Evolutionary conservation across 2,888 invertebrate species (phyloP), one percentile per base, ranked within the genome.

Genomic region (Heliconius charithonia): DNA sequence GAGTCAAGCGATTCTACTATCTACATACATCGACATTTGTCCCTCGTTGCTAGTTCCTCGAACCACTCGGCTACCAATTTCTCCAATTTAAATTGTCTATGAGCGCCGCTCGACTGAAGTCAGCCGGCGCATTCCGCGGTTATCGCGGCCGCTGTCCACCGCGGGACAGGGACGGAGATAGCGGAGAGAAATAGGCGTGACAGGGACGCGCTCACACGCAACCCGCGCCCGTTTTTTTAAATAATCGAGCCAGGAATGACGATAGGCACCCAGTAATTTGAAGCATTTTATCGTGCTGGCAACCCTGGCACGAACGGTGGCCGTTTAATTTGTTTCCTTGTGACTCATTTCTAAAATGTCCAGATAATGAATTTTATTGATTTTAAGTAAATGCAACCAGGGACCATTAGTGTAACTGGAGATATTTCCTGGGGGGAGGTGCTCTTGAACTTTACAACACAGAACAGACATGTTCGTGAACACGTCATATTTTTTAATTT

Each of bases 81-180:
- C 93, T 93, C 91, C 90, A 92, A 93, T 94, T 94, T 93, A 93
- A 94, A 93, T 93, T 91, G 91, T 94, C 94, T 94, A 94, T 94
- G 94, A 93, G 89, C 88, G 88, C 92, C 92, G 91, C 88, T 87
- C 90, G 91, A 91, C 92, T 94, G 93, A 94, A 94, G 93, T 93
- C 90, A 91, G 93, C 93, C 94, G 95, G 91, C 93, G 86, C 94
- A 94, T 95, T 94, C 94, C 93, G 86, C 85, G 87, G 89, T 93
- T 94, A 94, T 94, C 94, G 90, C 93, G 91, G 88, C 88, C 87
- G 90, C 84, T 84, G 84, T 81, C 83, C 85, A 82, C 82, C 80
- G 84, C 77, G 83, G 59, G 87, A 93, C 84, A 86, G 89, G 85
- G 93, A 93, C 83, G 81, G 85, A 82, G 75, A 86, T 85, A 89